These are phyloP conservation scores for Limnephilus rhombicus DNA, from an alignment of 2,888 invertebrate species.

Conservation along the genomic window DNA sequence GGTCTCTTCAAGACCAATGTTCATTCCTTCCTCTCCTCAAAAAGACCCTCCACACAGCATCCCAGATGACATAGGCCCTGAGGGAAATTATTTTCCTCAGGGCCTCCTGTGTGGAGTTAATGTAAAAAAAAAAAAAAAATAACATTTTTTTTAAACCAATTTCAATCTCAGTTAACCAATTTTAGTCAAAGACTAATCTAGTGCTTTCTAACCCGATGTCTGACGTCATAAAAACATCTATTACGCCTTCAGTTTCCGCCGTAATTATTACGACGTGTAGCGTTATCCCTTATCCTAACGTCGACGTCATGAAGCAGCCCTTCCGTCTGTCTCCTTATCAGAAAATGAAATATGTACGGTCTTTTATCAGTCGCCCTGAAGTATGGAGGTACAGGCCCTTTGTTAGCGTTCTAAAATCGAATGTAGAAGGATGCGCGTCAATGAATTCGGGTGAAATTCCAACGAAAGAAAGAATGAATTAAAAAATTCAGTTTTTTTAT, in stretches of 20 bases:
- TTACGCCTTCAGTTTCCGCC: constrained; percentile 26
- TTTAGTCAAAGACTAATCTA: background rate
- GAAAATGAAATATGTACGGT: constrained; percentile 58
- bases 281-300: constrained; percentile 27
- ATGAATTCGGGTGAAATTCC: background rate
- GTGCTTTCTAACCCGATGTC: background rate
- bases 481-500: background rate
- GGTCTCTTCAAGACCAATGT: too few species aligned
- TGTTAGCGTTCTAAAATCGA: constrained; percentile 29
- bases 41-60: too few species aligned
- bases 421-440: background rate
- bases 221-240: constrained; percentile 18
- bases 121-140: too few species aligned
- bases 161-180: too few species aligned
- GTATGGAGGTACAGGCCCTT: constrained; percentile 17
- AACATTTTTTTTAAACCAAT: too few species aligned
- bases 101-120: too few species aligned
- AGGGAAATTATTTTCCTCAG: too few species aligned
- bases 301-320: constrained; percentile 30
- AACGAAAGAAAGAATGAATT: background rate
- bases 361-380: constrained; percentile 38
- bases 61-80: too few species aligned
- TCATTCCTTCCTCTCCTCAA: too few species aligned
- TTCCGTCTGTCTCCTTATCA: constrained; percentile 53
- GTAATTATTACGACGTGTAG: constrained; percentile 28